Base-by-base conservation (phyloP, 2,888 invertebrate species). In the Drosophila hawaiiensis region DNA sequence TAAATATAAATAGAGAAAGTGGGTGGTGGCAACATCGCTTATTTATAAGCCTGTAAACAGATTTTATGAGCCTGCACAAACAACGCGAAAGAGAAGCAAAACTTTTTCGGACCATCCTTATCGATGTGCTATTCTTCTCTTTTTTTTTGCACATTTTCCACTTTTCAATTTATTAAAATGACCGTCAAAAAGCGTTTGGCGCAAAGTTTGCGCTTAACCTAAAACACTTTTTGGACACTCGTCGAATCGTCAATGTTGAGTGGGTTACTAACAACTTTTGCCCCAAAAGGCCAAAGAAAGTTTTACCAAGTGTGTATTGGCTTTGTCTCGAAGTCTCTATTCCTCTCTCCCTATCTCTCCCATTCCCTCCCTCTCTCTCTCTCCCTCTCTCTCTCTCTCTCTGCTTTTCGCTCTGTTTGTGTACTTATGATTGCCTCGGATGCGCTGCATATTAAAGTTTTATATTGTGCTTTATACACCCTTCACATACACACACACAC, bases 31-130 rank as follows among this genome's bases (percentile, higher is more conserved):
- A 53, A 43, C 79, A 80, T 89, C 65, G 78, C 73, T 85, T 85
- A 89, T 90, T 85, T 85, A 85, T 85, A 90, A 85, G 90, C 83
- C 85, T 74, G 89, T 80, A 90, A 85, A 90, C 89, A 90, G 89
- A 85, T 85, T 85, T 85, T 90, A 85, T 89, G 90, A 89, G 89
- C 90, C 89, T 63, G 71, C 67, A 73, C 73, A 90, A 78, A 75
- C 73, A 88, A 66, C 54, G 37, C 43, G 67, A 61, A 53, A 25
- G 59, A 55, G 49, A 41, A 47, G 33, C n/a, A 56, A 59, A 64
- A 70, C 66, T 73, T 73, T 59, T 60, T 50, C 22, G 67, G 47
- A 29, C 58, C 50, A 67, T 66, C 68, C 70, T 64, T 69, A 83
- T 84, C 84, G 89, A 89, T 89, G 81, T 78, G 61, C 70, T 70